Base-by-base conservation (phyloP, 2,888 invertebrate genomes). In the Entomobrya multifasciata region DNA sequence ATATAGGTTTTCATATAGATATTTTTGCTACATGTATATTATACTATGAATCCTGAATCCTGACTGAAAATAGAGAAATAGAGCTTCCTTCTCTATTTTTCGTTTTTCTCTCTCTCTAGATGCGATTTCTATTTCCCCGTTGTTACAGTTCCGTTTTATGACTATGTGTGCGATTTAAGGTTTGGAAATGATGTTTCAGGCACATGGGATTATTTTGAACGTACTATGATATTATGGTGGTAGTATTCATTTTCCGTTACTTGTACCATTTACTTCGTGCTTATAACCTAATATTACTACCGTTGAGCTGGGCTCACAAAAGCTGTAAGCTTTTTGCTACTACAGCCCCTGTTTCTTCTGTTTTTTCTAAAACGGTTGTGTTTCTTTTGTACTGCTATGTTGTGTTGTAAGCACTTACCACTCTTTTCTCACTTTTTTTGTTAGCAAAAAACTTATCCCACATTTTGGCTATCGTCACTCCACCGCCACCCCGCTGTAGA, bases 151-250 rank as follows among this genome's bases (percentile, higher is more conserved):
- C 76, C 57, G 72, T 49, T 84, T 77, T 84, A 70, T 78, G 44
- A 41, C 65, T 74, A 74, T 76, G 60, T 77, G 77, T 86, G 77
- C 81, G 86, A 86, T 86, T 86, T 86, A 86, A 86, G 81, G 81
- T 86, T 81, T 81, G 65, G 77, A 82, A 86, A 81, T 77, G 86
- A 86, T 80, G 79, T 86, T 80, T 79, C 47, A 47, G 80, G 86
- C 86, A 80, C 86, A 86, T 86, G 86, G 86, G 86, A 86, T 80
- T 86, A 74, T 77, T 77, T 22, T 77, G 27, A 77, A 41, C 55
- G 55, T 20, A 11, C 74, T 47, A n/a, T 10, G 44, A 49, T 70
- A 47, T 25, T 70, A 70, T 49, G 70, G 25, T 70, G 70, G 25
- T 70, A 49, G 25, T 70, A 70, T 25, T 70, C 70, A 49, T 70